Evolutionary conservation across 1,140 invertebrate genomes (phyloP), one percentile per base, ranked within the genome.

Genomic region (Caenorhabditis tropicalis): DNA sequence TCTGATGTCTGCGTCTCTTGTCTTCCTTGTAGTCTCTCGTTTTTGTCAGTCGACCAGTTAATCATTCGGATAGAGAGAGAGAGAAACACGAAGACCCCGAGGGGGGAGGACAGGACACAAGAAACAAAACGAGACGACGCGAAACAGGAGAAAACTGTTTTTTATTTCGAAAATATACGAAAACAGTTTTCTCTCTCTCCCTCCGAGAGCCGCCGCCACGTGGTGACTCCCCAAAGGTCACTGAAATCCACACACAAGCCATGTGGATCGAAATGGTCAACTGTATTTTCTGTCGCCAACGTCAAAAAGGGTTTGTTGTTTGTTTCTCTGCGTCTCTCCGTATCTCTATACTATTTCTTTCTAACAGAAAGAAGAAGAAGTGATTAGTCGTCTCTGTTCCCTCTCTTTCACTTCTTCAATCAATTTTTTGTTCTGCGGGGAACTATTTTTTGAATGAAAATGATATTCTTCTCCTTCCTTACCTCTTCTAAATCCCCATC

Each of bases 261-360:
- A 56, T 56, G 53, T 56, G 53, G 53, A 51, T 51, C 49, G 49
- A 56, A 24, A 56, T 56, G 53, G 29, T 56, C 53, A 27, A 56
- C 53, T 56, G 53, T 27, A 27, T 56, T 56, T 56, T 56, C 29
- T 56, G 53, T 15, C 53, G 53, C 29, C 53, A 56, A 12, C 24
- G 12, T 12, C 21, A 9, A 51, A 16, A 21, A 56, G 7, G 53
- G 53, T 56, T 29, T 6, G 53, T 56, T 56, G 27, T 56, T 29
- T 10, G 1, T 56, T 56, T 24, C 24, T 56, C 53, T 56, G 53
- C 24, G 53, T 56, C 53, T 56, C 53, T 27, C 53, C 10, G 21
- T 56, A 21, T 56, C 53, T 27, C 53, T 56, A 21, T 56, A 9
- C 53, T 51, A 6, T 6, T 51, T n/a, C 39, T 43, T 43, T n/a